These are phyloP conservation scores for Tylochromis polylepis DNA, from an alignment of 2,113 vertebrate genomes.

Conservation along the genomic window DNA sequence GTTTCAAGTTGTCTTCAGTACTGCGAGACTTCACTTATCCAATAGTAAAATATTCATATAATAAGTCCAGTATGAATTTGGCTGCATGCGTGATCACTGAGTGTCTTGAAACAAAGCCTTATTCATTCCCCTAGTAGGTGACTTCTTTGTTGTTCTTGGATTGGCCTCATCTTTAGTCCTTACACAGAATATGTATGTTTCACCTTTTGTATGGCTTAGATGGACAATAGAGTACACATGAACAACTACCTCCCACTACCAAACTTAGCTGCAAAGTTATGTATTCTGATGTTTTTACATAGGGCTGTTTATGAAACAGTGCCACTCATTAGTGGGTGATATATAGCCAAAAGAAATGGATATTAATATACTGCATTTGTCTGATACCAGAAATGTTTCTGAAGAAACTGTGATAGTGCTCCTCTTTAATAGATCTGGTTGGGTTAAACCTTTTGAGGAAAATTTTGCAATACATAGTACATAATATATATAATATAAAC, in stretches of 20 bases:
- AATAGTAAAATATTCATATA: too few species aligned
- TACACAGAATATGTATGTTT: background rate
- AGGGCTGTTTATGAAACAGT: background rate
- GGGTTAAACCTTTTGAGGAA: background rate
- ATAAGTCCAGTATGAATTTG: background rate
- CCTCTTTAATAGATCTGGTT: background rate
- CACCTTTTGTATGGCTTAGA: background rate
- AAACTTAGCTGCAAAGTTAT: background rate
- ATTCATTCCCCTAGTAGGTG: background rate
- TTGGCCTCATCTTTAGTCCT: background rate
- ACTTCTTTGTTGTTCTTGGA: background rate
- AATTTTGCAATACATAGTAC: background rate
- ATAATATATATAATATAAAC: background rate
- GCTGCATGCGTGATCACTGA: background rate
- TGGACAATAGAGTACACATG: background rate
- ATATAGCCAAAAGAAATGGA: background rate
- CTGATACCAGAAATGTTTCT: background rate
- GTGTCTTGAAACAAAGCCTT: constrained; percentile 25
- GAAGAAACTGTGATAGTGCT: background rate
- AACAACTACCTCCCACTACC: background rate
- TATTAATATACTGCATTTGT: background rate
- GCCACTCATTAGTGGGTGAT: background rate
- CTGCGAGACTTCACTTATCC: background rate
- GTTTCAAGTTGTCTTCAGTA: constrained; percentile 20
- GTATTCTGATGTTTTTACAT: too few species aligned